A percentile compares a stretch with the other conserved stretches of the same genome.
phyloP scores from a whole-genome alignment of 2,888 invertebrate genomes.

The Apocheima hispidaria region DNA sequence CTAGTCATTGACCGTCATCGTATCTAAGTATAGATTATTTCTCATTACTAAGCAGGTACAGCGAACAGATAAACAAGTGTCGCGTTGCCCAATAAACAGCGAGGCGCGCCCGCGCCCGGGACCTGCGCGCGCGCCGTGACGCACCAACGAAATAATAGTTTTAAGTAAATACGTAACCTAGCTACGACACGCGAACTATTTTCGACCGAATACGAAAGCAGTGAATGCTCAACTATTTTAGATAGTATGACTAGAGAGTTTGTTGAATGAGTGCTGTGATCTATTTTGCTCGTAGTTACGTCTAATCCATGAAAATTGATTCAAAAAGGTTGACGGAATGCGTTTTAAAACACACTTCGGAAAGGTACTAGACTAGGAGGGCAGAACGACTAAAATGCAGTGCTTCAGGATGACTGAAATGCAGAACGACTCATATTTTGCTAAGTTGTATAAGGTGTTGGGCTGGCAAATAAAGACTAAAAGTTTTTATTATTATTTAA shows the following conservation, averaged over 20 bases:
- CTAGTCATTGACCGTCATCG: conserved; percentile 38
- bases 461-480: too few species aligned
- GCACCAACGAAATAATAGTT: conserved; percentile 55
- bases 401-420: too few species aligned
- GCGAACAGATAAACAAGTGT: conserved; percentile 47
- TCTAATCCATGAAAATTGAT: not conserved
- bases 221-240: conserved; percentile 18
- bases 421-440: too few species aligned
- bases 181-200: conserved; percentile 54
- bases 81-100: conserved; percentile 22
- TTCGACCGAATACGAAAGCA: conserved; percentile 36
- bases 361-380: too few species aligned
- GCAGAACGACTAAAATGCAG: too few species aligned
- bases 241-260: conserved; percentile 9
- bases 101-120: conserved; percentile 24
- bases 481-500: too few species aligned
- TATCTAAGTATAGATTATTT: conserved; percentile 48
- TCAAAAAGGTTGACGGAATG: not conserved
- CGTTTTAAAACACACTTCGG: not conserved
- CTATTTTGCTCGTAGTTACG: conserved; percentile 9
- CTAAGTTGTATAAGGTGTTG: too few species aligned
- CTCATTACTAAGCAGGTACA: conserved; percentile 36
- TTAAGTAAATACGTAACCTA: conserved; percentile 55
- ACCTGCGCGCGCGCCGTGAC: conserved; percentile 47
- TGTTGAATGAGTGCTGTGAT: conserved; percentile 13